Conservation (phyloP, 2,888 invertebrate species). For the Drosophila paucipuncta region DNA sequence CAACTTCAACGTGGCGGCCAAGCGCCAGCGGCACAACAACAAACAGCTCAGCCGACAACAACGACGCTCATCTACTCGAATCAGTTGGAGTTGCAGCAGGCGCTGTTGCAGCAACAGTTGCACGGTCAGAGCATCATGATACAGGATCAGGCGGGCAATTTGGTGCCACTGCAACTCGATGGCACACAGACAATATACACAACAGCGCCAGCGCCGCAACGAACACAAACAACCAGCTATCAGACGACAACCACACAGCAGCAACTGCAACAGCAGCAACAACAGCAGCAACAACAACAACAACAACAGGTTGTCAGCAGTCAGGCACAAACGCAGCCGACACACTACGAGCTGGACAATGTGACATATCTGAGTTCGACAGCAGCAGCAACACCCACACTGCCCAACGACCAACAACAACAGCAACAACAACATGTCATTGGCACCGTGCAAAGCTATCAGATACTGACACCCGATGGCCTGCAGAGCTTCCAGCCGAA, state of each 20-base stretch:
- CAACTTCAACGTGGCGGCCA: conserved; percentile 65
- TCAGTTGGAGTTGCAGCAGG: conserved; percentile 84
- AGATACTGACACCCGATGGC: conserved; percentile 83
- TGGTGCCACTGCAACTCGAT: conserved; percentile 82
- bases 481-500: conserved; percentile 83
- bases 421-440: conserved; percentile 78
- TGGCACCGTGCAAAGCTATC: conserved; percentile 84
- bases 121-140: conserved; percentile 84
- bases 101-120: conserved; percentile 83
- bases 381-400: conserved; percentile 72
- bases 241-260: conserved; percentile 69
- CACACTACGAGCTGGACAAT: conserved; percentile 83
- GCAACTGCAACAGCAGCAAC: conserved; percentile 62
- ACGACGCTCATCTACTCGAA: conserved; percentile 83
- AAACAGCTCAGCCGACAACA: conserved; percentile 58
- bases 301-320: conserved; percentile 49
- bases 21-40: conserved; percentile 52
- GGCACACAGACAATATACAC: conserved; percentile 82
- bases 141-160: conserved; percentile 83
- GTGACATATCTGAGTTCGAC: conserved; percentile 82
- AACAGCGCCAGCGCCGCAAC: conserved; percentile 64
- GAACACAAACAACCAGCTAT: conserved; percentile 63
- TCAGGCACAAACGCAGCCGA: conserved; percentile 69
- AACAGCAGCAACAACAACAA: conserved; percentile 48
- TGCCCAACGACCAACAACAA: conserved; percentile 74